Evolutionary conservation across 1,140 invertebrate species (phyloP).

Genomic region (Platyscapa corneri): DNA sequence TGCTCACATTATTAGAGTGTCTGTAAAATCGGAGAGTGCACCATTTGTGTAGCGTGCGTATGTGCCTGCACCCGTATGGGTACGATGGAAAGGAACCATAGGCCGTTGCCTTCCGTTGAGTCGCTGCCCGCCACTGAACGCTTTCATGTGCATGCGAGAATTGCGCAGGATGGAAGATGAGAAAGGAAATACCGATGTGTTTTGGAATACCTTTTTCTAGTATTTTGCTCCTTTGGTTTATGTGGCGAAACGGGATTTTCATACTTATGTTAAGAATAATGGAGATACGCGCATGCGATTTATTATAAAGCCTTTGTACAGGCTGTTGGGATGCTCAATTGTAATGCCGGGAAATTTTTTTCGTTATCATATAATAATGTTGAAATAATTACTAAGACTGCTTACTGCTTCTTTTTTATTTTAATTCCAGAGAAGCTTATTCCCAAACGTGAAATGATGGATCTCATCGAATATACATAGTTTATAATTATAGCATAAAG

Average conservation of each 20-base stretch:
- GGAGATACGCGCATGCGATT: background rate
- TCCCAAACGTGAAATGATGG: background rate
- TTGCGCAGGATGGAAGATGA: background rate
- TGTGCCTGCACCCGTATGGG: background rate
- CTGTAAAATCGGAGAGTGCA: conserved; percentile 62
- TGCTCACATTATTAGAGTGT: conserved; percentile 65
- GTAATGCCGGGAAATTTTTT: conserved; percentile 8
- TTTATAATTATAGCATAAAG: conserved; percentile 19
- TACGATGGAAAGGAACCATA: background rate
- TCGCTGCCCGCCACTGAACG: background rate
- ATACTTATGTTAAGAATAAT: conserved; percentile 20
- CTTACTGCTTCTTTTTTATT: background rate
- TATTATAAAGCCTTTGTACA: conserved; percentile 2
- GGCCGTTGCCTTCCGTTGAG: background rate
- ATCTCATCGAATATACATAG: conserved; percentile 9
- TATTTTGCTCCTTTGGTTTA: background rate
- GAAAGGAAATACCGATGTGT: conserved; percentile 35
- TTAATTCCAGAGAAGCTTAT: background rate
- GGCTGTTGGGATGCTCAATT: background rate
- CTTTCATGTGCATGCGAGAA: background rate
- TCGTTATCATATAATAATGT: background rate
- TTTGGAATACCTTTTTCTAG: conserved; percentile 29
- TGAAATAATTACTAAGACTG: background rate
- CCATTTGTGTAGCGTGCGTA: conserved; percentile 57
- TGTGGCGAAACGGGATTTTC: background rate